Percentiles rank a stretch among this genome's conserved stretches.
Evolutionary conservation across 2,797 vertebrate genomes (phyloP).

Genomic region (Gallinago stenura): DNA sequence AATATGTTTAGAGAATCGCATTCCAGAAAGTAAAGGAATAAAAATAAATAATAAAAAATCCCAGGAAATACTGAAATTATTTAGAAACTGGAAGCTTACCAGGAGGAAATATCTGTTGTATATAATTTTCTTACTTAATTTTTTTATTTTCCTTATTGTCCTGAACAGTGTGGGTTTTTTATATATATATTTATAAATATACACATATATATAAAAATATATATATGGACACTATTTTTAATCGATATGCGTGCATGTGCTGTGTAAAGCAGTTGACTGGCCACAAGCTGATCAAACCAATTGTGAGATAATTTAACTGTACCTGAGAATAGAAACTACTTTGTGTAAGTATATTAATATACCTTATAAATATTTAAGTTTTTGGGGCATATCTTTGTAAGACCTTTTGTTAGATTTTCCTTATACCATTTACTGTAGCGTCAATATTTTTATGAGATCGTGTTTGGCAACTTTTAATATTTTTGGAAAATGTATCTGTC

Average conservation of each 20-base stretch:
- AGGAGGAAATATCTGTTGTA: neutral
- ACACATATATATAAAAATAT: neutral
- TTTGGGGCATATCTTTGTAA: neutral
- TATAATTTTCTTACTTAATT: neutral
- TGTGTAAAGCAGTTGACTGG: neutral
- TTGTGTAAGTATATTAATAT: neutral
- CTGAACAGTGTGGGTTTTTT: neutral
- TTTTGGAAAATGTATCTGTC: neutral
- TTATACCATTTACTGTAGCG: neutral
- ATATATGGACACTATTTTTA: neutral
- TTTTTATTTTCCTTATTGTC: neutral
- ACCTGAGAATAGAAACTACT: neutral
- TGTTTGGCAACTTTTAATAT: neutral
- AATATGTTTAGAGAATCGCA: neutral
- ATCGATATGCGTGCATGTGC: neutral
- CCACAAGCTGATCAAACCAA: neutral
- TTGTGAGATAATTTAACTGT: neutral
- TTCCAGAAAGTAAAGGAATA: neutral
- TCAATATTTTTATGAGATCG: neutral
- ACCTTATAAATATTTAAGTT: neutral
- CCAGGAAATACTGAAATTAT: neutral
- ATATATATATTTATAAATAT: neutral
- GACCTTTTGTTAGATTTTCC: neutral
- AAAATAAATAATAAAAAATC: neutral
- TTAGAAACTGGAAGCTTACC: neutral